Evolutionary conservation across 2,888 invertebrate genomes (phyloP).

Genomic region (Elysia crispata): DNA sequence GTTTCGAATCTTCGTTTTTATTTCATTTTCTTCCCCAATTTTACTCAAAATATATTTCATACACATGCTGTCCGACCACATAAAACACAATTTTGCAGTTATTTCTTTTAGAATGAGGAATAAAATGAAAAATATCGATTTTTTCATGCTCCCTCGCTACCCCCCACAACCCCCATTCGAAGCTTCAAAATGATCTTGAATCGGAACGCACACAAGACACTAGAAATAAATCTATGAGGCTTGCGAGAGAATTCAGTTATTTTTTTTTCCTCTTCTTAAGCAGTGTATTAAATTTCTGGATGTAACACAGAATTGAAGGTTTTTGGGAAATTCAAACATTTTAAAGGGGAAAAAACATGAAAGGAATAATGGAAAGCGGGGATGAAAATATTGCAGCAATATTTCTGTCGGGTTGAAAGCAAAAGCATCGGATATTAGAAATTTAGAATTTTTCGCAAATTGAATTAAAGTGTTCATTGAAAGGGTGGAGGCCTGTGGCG

Average conservation of each 20-base stretch:
- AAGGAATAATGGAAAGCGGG: too few species aligned
- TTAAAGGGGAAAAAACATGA: not conserved
- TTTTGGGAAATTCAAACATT: slow-evolving; percentile 25
- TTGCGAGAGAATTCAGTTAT: slow-evolving; percentile 42
- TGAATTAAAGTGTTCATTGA: too few species aligned
- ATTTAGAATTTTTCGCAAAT: too few species aligned
- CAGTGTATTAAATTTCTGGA: slow-evolving; percentile 48
- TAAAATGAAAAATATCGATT: slow-evolving; percentile 49
- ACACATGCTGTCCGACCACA: slow-evolving; percentile 24
- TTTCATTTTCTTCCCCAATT: slow-evolving; percentile 22
- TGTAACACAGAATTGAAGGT: slow-evolving; percentile 6
- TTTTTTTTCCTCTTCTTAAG: slow-evolving; percentile 38
- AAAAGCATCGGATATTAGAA: too few species aligned
- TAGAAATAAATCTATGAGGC: not conserved
- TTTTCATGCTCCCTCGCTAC: not conserved
- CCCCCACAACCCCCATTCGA: not conserved
- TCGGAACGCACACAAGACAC: too few species aligned
- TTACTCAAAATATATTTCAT: slow-evolving; percentile 44
- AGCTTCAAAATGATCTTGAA: slow-evolving; percentile 37
- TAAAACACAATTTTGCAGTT: slow-evolving; percentile 38
- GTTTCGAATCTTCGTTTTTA: too few species aligned
- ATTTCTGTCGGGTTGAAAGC: too few species aligned
- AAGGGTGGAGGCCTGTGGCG: too few species aligned
- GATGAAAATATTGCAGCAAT: too few species aligned
- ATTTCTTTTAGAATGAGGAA: slow-evolving; percentile 40